Conservation (phyloP, 2,113 vertebrate genomes). For the Empidonax alnorum region DNA sequence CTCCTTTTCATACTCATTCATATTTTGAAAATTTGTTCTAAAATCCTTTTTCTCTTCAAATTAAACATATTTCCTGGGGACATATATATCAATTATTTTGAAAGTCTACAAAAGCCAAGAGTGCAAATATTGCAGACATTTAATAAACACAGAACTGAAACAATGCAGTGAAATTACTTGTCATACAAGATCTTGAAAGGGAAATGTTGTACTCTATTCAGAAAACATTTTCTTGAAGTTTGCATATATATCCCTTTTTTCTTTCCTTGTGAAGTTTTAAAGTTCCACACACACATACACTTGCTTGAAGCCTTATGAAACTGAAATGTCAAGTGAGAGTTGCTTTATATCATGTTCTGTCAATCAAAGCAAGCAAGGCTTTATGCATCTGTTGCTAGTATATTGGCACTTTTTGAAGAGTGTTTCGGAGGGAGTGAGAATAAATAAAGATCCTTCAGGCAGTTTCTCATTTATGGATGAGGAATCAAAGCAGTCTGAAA, state of each 20-base stretch:
- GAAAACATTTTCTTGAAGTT: conserved; percentile 71
- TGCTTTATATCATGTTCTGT: conserved; percentile 86
- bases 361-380: conserved; percentile 83
- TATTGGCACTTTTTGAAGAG: conserved; percentile 89
- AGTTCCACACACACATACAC: conserved; percentile 32
- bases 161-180: conserved; percentile 52
- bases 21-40: conserved; percentile 54
- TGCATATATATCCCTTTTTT: conserved; percentile 74
- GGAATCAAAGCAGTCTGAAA: conserved; percentile 88
- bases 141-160: conserved; percentile 64
- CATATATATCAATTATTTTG: conserved; percentile 59
- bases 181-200: conserved; percentile 45
- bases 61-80: conserved; percentile 59
- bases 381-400: conserved; percentile 86
- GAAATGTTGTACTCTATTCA: conserved; percentile 51
- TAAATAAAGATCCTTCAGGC: conserved; percentile 90
- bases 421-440: conserved; percentile 82
- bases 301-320: conserved; percentile 80
- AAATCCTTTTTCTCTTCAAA: not conserved
- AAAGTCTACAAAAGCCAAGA: conserved; percentile 42
- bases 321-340: conserved; percentile 87
- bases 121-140: conserved; percentile 57
- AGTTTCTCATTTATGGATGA: conserved; percentile 89
- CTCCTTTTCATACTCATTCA: conserved; percentile 1
- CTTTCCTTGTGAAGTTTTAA: conserved; percentile 73